These are phyloP conservation scores for Drosophila serrata DNA, from an alignment of 1,140 invertebrate species.

Conservation along the genomic window DNA sequence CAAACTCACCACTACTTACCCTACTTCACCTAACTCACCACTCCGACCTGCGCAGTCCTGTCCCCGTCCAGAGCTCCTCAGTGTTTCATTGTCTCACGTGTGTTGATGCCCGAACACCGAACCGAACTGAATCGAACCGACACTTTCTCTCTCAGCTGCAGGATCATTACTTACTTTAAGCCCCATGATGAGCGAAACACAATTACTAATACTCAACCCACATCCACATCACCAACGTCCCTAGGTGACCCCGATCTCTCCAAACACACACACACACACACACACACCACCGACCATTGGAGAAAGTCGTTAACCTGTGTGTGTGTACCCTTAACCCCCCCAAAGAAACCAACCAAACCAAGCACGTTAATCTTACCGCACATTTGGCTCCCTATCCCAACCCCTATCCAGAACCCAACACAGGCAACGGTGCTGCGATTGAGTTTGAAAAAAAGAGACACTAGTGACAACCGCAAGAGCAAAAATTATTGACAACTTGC, in stretches of 20 bases:
- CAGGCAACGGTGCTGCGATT: constrained; percentile 78
- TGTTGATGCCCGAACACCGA: constrained; percentile 21
- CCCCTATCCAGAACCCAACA: constrained; percentile 46
- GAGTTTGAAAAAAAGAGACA: constrained; percentile 85
- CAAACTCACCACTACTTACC: not conserved
- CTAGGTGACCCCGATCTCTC: constrained; percentile 22
- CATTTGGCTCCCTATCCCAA: constrained; percentile 49
- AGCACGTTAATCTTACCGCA: constrained; percentile 33
- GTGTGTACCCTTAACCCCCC: constrained; percentile 16
- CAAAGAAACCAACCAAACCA: constrained; percentile 4
- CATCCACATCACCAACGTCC: constrained; percentile 8
- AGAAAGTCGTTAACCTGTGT: constrained; percentile 21
- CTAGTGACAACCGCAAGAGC: constrained; percentile 82
- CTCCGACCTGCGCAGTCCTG: not conserved
- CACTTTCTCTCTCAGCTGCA: constrained; percentile 13
- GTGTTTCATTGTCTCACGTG: constrained; percentile 17
- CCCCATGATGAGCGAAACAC: constrained; percentile 23
- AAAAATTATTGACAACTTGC: constrained; percentile 55
- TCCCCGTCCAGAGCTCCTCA: not conserved
- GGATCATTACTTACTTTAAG: constrained; percentile 24
- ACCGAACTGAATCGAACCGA: constrained; percentile 30
- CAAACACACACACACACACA: not conserved
- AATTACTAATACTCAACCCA: constrained; percentile 55
- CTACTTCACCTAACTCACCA: not conserved
- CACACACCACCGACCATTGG: constrained; percentile 24